Evolutionary conservation across 2,888 invertebrate species (phyloP).

Genomic region (Noctuana brunneofusca): DNA sequence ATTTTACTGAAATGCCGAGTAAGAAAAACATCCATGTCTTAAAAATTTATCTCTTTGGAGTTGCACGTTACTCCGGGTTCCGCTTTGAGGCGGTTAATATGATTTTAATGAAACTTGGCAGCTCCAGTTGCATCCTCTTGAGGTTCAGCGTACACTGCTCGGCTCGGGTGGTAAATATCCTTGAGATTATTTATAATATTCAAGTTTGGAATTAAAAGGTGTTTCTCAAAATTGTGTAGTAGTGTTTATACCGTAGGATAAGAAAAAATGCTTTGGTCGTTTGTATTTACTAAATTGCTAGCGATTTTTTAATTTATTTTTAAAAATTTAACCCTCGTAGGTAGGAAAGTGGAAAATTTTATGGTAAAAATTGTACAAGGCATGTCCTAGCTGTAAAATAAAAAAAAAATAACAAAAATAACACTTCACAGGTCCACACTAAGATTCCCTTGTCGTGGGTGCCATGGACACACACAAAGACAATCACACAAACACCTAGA

Average conservation of each 20-base stretch:
- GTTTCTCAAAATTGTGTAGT: slow-evolving; percentile 17
- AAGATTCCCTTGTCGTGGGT: no score
- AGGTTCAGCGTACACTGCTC: slow-evolving; percentile 4
- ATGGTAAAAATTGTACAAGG: no score
- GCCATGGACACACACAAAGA: no score
- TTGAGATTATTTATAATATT: slow-evolving; percentile 20
- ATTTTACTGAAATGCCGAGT: slow-evolving; percentile 10
- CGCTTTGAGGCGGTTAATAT: slow-evolving; percentile 36
- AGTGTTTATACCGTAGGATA: slow-evolving; percentile 1
- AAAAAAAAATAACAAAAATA: no score
- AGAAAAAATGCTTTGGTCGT: neutral
- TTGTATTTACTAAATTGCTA: no score
- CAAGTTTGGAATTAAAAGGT: slow-evolving; percentile 15
- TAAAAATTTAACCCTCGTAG: no score
- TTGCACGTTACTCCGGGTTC: slow-evolving; percentile 19
- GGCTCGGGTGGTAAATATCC: slow-evolving; percentile 28
- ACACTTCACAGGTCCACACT: no score
- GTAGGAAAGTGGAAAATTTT: no score
- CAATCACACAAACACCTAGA: no score
- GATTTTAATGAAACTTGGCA: slow-evolving; percentile 43
- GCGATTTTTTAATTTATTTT: no score
- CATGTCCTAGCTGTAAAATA: no score
- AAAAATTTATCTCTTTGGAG: slow-evolving; percentile 15
- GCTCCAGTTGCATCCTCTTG: slow-evolving; percentile 46
- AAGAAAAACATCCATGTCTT: slow-evolving; percentile 16